Conservation (phyloP, 2,797 vertebrate genomes). For the Pangasius sanitwongsei region DNA sequence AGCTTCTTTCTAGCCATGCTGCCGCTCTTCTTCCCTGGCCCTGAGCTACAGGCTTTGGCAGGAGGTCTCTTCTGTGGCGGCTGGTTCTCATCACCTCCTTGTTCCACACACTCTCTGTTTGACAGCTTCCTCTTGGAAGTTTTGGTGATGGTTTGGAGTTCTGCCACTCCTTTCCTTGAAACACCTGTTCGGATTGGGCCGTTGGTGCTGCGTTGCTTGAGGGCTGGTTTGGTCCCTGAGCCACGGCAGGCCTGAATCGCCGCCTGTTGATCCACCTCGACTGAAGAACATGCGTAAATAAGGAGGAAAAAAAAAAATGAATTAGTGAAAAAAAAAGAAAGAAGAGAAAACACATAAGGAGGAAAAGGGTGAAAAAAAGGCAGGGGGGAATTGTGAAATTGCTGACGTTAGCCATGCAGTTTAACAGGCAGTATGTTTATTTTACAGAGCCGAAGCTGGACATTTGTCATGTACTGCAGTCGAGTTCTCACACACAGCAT, state of each 20-base stretch:
- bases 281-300: conserved; percentile 54
- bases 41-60: conserved; percentile 60
- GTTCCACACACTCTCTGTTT: conserved; percentile 68
- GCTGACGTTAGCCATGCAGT: conserved; percentile 69
- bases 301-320: not conserved
- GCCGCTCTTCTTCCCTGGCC: conserved; percentile 65
- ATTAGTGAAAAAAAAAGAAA: not conserved
- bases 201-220: conserved; percentile 77
- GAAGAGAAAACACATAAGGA: conserved; percentile 5
- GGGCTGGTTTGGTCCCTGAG: conserved; percentile 62
- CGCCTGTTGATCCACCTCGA: conserved; percentile 53
- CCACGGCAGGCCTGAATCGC: conserved; percentile 47
- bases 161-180: conserved; percentile 66
- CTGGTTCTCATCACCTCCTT: conserved; percentile 76
- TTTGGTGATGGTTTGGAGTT: conserved; percentile 70
- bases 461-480: conserved; percentile 73
- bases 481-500: conserved; percentile 67
- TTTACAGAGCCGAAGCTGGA: conserved; percentile 68
- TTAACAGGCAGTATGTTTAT: conserved; percentile 71
- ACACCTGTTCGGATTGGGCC: conserved; percentile 66
- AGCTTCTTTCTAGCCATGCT: conserved; percentile 78
- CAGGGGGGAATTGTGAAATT: conserved; percentile 67
- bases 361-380: conserved; percentile 14
- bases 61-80: conserved; percentile 75
- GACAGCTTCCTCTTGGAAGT: conserved; percentile 83